Percentiles rank a stretch among this genome's conserved stretches.
Conservation (phyloP, 2,888 invertebrate species). For the Drosophila pegasa region DNA sequence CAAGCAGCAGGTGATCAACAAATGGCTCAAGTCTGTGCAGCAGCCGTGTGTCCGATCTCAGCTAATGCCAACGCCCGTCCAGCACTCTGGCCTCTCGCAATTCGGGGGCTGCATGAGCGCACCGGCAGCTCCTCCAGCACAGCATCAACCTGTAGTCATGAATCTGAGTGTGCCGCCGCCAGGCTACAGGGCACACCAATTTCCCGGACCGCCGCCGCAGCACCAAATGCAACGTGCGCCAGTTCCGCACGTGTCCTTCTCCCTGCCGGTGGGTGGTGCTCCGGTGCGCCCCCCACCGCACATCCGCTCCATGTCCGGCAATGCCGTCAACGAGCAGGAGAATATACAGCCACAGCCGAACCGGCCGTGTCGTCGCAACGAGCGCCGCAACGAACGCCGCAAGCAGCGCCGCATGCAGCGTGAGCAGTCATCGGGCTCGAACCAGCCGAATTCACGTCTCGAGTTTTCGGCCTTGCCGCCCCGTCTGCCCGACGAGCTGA, state of each 20-base stretch:
- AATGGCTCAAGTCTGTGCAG: conserved; percentile 51
- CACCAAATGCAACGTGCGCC: neutral
- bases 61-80: neutral
- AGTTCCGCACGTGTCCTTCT: neutral
- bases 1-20: conserved; percentile 31
- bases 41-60: conserved; percentile 12
- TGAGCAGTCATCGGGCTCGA: too few species aligned
- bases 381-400: conserved; percentile 18
- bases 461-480: neutral
- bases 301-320: neutral
- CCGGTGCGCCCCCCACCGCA: neutral
- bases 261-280: neutral
- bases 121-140: neutral
- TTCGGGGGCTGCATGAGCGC: neutral
- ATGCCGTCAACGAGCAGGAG: neutral
- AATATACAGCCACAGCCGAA: neutral
- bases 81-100: neutral
- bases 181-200: neutral
- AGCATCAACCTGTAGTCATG: too few species aligned
- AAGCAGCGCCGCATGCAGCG: conserved; percentile 22
- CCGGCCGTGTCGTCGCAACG: conserved; percentile 4
- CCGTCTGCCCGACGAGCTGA: conserved; percentile 6
- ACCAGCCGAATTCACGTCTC: neutral
- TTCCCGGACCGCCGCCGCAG: neutral
- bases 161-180: neutral